These are phyloP conservation scores for Gisinianus flammeolus DNA, from an alignment of 2,888 invertebrate species.

Conservation along the genomic window DNA sequence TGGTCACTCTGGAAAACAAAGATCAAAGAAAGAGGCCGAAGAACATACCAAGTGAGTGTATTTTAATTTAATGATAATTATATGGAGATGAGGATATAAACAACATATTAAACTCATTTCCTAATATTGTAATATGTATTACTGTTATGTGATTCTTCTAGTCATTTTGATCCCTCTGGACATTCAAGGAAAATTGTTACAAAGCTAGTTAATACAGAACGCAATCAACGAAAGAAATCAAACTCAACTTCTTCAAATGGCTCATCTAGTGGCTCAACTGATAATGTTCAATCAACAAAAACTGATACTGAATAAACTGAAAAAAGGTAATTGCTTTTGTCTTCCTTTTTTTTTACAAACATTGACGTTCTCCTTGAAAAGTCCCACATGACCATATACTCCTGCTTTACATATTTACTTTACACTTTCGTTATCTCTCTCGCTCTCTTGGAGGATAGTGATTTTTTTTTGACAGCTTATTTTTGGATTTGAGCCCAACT, in stretches of 20 bases:
- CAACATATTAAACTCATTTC: no score
- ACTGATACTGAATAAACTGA: neutral
- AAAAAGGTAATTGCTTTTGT: neutral
- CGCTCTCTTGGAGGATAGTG: no score
- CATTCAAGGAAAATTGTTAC: slow-evolving; percentile 90
- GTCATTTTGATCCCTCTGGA: slow-evolving; percentile 88
- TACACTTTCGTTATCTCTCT: neutral
- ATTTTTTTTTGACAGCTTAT: no score
- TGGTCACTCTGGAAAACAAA: slow-evolving; percentile 87
- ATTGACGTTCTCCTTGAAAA: no score
- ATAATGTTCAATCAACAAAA: neutral
- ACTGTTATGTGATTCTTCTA: no score
- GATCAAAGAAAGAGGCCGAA: slow-evolving; percentile 78
- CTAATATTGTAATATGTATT: no score
- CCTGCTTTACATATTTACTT: neutral
- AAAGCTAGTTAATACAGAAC: slow-evolving; percentile 83
- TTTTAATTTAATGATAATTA: no score
- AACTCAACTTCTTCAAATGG: slow-evolving; percentile 31
- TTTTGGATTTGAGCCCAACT: no score
- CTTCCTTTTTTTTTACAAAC: neutral
- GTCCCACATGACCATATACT: neutral
- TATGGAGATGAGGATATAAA: no score
- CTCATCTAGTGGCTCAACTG: slow-evolving; percentile 11
- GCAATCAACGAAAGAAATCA: slow-evolving; percentile 73
- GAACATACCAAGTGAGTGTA: slow-evolving; percentile 90